phyloP scores from a whole-genome alignment of 2,113 vertebrate genomes.

The Lycaon pictus region DNA sequence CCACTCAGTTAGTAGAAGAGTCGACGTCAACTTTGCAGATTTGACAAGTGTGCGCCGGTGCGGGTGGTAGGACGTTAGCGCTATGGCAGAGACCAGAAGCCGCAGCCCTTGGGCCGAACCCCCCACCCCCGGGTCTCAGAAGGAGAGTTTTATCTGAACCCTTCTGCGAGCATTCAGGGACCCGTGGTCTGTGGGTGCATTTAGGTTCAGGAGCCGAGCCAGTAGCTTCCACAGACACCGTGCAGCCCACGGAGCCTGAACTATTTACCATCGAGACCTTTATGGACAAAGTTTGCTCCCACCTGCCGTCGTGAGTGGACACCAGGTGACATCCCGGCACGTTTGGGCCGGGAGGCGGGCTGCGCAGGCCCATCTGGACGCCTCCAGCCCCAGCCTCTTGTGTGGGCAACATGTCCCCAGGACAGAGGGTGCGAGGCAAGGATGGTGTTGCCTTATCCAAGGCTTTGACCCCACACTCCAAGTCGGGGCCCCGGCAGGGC shows the following conservation, averaged over 20 bases:
- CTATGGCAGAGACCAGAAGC: fast-evolving
- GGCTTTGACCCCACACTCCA: too few relatives aligned
- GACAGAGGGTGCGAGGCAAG: fast-evolving
- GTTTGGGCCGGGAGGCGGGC: fast-evolving
- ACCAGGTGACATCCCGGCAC: fast-evolving
- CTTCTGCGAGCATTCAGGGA: fast-evolving
- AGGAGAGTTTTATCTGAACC: fast-evolving
- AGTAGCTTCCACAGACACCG: fast-evolving
- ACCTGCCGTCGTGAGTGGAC: fast-evolving
- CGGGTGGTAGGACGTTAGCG: fast-evolving
- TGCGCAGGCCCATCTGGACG: not conserved
- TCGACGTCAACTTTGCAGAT: fast-evolving
- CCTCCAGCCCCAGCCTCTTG: not conserved
- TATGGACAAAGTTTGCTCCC: fast-evolving
- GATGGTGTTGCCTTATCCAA: fast-evolving
- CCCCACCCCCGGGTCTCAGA: fast-evolving
- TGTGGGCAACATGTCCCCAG: fast-evolving
- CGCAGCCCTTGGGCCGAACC: fast-evolving
- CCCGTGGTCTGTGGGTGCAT: fast-evolving
- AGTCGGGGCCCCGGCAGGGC: too few relatives aligned
- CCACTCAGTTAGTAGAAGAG: not conserved
- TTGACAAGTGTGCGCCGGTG: fast-evolving
- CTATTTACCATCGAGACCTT: fast-evolving
- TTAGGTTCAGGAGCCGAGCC: fast-evolving
- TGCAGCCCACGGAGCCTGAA: not conserved